Evolutionary conservation across 2,113 vertebrate species (phyloP).

Genomic region (Vanacampus margaritifer): DNA sequence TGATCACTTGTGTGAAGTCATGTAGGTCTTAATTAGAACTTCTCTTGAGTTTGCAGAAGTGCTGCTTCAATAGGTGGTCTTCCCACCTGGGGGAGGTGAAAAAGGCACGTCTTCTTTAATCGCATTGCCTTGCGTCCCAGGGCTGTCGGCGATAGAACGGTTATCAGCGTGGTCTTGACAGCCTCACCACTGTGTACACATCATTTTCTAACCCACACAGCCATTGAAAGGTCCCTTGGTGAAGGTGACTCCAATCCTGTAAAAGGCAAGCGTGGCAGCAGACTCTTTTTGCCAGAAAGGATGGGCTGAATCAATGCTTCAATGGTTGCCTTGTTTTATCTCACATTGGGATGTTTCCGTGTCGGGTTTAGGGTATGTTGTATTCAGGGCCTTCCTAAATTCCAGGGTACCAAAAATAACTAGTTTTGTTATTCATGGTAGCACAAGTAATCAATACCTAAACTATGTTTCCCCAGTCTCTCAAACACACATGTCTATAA

Average conservation of each 20-base stretch:
- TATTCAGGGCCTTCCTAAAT: slow-evolving; percentile 27
- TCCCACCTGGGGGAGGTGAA: slow-evolving; percentile 52
- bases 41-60: slow-evolving; percentile 38
- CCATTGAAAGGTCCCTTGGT: slow-evolving; percentile 34
- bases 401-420: slow-evolving; percentile 32
- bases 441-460: slow-evolving; percentile 35
- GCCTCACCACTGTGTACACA: slow-evolving; percentile 30
- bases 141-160: slow-evolving; percentile 43
- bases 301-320: slow-evolving; percentile 33
- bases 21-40: slow-evolving; percentile 66
- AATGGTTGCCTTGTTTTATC: slow-evolving; percentile 10
- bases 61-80: slow-evolving; percentile 48
- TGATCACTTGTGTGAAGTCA: slow-evolving; percentile 50
- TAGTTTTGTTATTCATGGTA: slow-evolving; percentile 30
- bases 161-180: slow-evolving; percentile 45
- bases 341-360: slow-evolving; percentile 25
- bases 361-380: background rate
- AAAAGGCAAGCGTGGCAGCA: slow-evolving; percentile 29
- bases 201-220: slow-evolving; percentile 35
- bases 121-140: slow-evolving; percentile 14
- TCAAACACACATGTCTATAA: slow-evolving; percentile 47
- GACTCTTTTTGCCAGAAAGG: slow-evolving; percentile 17
- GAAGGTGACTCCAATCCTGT: slow-evolving; percentile 51
- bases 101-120: slow-evolving; percentile 34
- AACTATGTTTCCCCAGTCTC: slow-evolving; percentile 24